Percentiles rank a stretch among this genome's conserved stretches.
Evolutionary conservation across 1,140 invertebrate genomes (phyloP).

Genomic region (Saccostrea cuccullata): DNA sequence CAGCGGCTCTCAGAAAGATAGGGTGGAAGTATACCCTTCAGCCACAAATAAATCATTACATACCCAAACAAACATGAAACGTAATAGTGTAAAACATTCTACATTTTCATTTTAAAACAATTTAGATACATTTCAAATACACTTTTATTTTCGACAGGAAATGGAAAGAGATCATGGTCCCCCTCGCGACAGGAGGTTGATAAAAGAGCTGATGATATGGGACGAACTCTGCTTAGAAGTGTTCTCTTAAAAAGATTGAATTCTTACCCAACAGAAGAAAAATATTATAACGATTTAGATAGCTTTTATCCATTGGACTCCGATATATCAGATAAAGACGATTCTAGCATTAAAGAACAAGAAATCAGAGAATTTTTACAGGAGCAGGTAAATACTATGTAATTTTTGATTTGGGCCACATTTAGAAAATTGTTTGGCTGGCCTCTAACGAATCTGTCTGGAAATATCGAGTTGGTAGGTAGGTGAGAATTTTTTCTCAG

Average conservation of each 20-base stretch:
- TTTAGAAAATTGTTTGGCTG: too few relatives aligned
- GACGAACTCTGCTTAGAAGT: conserved; percentile 12
- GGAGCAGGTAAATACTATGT: neutral
- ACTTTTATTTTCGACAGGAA: neutral
- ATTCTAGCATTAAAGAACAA: neutral
- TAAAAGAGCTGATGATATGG: neutral
- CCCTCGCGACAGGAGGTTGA: neutral
- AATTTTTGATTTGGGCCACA: neutral
- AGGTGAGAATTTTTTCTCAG: too few relatives aligned
- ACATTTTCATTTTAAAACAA: too few relatives aligned
- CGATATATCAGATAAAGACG: neutral
- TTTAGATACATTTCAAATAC: too few relatives aligned
- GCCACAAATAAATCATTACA: too few relatives aligned
- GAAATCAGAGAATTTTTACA: neutral
- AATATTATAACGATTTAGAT: conserved; percentile 6
- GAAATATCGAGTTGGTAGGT: too few relatives aligned
- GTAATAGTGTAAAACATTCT: too few relatives aligned
- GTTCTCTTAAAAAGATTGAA: conserved; percentile 20
- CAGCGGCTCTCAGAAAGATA: too few relatives aligned
- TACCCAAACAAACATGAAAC: too few relatives aligned
- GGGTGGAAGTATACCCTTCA: too few relatives aligned
- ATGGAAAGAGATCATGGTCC: conserved; percentile 11
- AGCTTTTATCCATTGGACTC: conserved; percentile 23
- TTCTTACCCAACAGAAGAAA: neutral
- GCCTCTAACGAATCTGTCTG: too few relatives aligned